Percentiles rank a stretch among this genome's conserved stretches.
Evolutionary conservation across 2,888 invertebrate genomes (phyloP).

Genomic region (Ceramica pisi): DNA sequence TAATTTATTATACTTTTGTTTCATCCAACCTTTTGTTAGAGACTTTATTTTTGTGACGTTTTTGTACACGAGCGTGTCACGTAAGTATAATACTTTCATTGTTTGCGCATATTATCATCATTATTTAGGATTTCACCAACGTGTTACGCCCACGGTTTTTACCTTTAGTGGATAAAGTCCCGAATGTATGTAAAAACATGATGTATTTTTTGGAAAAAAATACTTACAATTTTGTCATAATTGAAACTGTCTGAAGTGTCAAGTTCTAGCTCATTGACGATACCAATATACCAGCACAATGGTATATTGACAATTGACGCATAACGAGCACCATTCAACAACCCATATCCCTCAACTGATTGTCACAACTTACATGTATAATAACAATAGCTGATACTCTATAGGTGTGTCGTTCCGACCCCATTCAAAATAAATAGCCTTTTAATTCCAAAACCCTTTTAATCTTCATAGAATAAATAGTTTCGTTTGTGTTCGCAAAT

Average conservation of each 20-base stretch:
- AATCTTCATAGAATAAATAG: conserved; percentile 57
- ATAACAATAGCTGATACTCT: conserved; percentile 34
- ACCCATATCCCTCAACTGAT: conserved; percentile 29
- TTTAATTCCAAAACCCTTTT: conserved; percentile 53
- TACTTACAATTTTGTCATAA: background rate
- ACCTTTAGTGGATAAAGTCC: background rate
- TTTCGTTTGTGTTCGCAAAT: conserved; percentile 66
- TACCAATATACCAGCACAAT: conserved; percentile 22
- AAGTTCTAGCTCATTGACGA: conserved; percentile 20
- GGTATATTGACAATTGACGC: conserved; percentile 34
- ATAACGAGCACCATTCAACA: conserved; percentile 51
- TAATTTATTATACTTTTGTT: conserved; percentile 68
- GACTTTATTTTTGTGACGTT: conserved; percentile 49
- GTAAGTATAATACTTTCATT: conserved; percentile 42
- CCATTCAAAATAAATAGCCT: conserved; percentile 47
- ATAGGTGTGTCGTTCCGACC: conserved; percentile 8
- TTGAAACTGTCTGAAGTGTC: background rate
- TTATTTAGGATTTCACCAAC: conserved; percentile 37
- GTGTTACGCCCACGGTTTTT: conserved; percentile 18
- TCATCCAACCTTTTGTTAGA: conserved; percentile 56
- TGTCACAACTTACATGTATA: conserved; percentile 44
- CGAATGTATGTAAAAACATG: background rate
- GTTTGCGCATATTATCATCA: conserved; percentile 32
- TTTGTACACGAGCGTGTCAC: conserved; percentile 37
- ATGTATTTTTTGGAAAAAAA: conserved; percentile 1